A percentile compares a stretch with the other conserved stretches of the same genome.
Evolutionary conservation across 2,888 invertebrate genomes (phyloP).

Genomic region (Cyclophora punctaria): DNA sequence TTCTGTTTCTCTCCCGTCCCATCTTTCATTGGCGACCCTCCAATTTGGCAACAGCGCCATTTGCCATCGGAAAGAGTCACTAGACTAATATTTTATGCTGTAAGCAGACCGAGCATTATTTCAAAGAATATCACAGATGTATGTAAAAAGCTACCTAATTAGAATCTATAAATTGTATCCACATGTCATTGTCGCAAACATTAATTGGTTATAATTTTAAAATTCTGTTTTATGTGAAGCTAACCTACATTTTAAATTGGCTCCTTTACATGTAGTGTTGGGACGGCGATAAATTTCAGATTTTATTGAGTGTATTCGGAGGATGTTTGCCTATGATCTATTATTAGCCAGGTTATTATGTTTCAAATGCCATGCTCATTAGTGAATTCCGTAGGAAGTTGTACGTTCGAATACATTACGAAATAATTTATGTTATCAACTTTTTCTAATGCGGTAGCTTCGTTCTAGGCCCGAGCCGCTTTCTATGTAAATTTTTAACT

Average conservation of each 20-base stretch:
- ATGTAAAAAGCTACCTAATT: slow-evolving; percentile 23
- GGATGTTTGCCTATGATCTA: slow-evolving; percentile 17
- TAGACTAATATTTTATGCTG: slow-evolving; percentile 18
- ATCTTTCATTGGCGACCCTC: slow-evolving; percentile 42
- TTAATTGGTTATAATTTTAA: slow-evolving; percentile 20
- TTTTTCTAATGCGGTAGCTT: no score
- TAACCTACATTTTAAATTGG: slow-evolving; percentile 21
- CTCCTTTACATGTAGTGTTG: slow-evolving; percentile 2
- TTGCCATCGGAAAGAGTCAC: slow-evolving; percentile 2
- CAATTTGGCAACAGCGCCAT: slow-evolving; percentile 41
- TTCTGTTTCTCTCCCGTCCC: slow-evolving; percentile 29
- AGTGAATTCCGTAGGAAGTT: slow-evolving; percentile 3
- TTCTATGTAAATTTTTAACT: no score
- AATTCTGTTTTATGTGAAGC: slow-evolving; percentile 17
- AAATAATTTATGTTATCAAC: no score
- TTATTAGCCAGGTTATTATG: slow-evolving; percentile 11
- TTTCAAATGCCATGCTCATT: slow-evolving; percentile 9
- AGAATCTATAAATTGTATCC: slow-evolving; percentile 18
- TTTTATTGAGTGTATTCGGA: slow-evolving; percentile 19
- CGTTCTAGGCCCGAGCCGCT: no score
- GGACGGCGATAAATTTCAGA: slow-evolving; percentile 16
- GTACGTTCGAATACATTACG: no score
- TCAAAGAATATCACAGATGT: slow-evolving; percentile 17
- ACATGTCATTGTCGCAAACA: slow-evolving; percentile 19
- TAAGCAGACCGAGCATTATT: slow-evolving; percentile 12